phyloP scores from a whole-genome alignment of 2,113 vertebrate species.

The Syngnathus scovelli region DNA sequence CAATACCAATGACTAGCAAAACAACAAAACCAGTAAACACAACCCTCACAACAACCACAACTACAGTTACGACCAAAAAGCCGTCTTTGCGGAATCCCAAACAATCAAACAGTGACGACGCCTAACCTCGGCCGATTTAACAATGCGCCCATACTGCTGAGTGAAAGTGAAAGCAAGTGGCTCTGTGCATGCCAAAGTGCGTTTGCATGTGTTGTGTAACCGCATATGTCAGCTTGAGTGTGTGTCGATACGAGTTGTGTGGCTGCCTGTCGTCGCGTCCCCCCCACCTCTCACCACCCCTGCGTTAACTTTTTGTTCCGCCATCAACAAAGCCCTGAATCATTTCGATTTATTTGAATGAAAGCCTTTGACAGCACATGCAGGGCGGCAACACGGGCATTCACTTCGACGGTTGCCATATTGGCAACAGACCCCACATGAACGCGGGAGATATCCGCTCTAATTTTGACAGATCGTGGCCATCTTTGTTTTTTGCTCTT shows the following conservation, averaged over 20 bases:
- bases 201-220: not conserved
- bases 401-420: not conserved
- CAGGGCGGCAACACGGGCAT: not conserved
- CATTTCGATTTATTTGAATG: constrained; percentile 48
- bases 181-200: constrained; percentile 8
- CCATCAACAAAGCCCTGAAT: constrained; percentile 35
- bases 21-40: not conserved
- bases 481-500: not conserved
- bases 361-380: constrained; percentile 34
- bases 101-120: constrained; percentile 3
- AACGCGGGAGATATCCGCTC: not conserved
- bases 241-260: not conserved
- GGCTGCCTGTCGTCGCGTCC: constrained; percentile 13
- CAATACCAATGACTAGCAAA: too few species aligned
- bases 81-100: not conserved
- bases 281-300: not conserved
- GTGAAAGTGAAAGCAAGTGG: constrained; percentile 2
- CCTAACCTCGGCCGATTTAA: not conserved
- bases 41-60: not conserved
- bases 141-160: constrained; percentile 15
- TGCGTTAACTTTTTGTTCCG: constrained; percentile 18
- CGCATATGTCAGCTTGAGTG: not conserved
- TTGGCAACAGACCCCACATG: not conserved
- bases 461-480: constrained; percentile 3
- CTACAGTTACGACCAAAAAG: not conserved